Base-by-base conservation (phyloP, 2,888 invertebrate species). In the Pristionchus maxplancki region DNA sequence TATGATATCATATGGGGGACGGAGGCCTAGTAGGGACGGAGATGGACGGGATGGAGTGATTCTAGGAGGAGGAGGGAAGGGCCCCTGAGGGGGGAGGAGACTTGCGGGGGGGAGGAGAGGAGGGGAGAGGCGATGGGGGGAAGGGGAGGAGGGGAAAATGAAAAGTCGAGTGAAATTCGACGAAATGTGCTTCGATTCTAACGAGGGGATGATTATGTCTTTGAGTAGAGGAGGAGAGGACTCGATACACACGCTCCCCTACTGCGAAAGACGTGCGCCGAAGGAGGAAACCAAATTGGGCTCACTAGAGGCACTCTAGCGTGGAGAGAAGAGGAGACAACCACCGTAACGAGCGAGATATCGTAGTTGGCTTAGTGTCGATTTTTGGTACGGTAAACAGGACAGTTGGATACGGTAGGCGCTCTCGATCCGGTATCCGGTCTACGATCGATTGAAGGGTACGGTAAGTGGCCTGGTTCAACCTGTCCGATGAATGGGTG, bases 121-220 rank as follows among this genome's bases (percentile, higher is more conserved):
- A 40, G 24, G 37, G 44, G 64, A 37, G 85, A 58, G 84, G 58
- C n/a, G 62, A 5, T 20, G 53, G 53, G 50, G 28, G n/a, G 40
- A 28, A 34, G 40, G 37, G 20, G 62, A 28, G 44, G n/a, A 13
- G 40, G 44, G 20, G 85, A 53, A 64, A 64, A 64, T 31, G 62
- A n/a, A 85, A 50, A 85, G 44, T 44, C 44, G 85, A 85, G 62
- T 40, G 62, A 85, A 64, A 85, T 40, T 64, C 34, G 64, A 85
- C 34, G 64, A 85, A 64, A 44, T 44, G 44, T 85, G 85, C 78
- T 44, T 48, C 13, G 78, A 78, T 44, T 78, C 78, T 78, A 78
- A 78, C 78, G 78, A 78, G 40, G 44, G 40, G 78, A 78, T 40
- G 78, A 78, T 44, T 78, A 78, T 44, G 78, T 71, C 44, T 44